These are phyloP conservation scores for Rutilus rutilus DNA, from an alignment of 2,113 vertebrate species.

Conservation along the genomic window DNA sequence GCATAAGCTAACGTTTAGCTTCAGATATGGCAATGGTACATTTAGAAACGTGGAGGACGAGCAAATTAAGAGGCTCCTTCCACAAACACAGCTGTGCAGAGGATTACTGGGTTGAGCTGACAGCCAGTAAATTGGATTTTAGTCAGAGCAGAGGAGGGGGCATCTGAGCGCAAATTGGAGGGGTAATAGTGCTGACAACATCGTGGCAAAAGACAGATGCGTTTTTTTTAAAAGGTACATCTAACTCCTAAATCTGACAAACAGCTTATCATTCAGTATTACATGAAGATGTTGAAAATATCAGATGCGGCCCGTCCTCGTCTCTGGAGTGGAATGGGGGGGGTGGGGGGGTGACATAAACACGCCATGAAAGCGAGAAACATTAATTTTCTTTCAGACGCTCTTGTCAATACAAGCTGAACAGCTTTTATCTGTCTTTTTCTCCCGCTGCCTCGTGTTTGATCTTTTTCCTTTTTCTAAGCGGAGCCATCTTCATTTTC, in stretches of 20 bases:
- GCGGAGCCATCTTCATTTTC: slow-evolving; percentile 45
- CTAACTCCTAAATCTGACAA: slow-evolving; percentile 46
- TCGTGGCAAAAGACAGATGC: slow-evolving; percentile 74
- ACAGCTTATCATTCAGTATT: slow-evolving; percentile 46
- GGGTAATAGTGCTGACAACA: slow-evolving; percentile 76
- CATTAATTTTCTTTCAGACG: slow-evolving; percentile 55
- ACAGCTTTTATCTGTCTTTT: slow-evolving; percentile 56
- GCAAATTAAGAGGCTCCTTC: slow-evolving; percentile 77
- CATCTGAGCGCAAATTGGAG: slow-evolving; percentile 75
- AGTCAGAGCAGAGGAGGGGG: slow-evolving; percentile 73
- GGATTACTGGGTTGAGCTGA: slow-evolving; percentile 82
- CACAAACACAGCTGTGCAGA: slow-evolving; percentile 77
- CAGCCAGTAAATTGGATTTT: slow-evolving; percentile 85
- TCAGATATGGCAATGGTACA: slow-evolving; percentile 43
- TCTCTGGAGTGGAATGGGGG: slow-evolving; percentile 32
- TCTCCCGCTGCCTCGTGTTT: slow-evolving; percentile 35
- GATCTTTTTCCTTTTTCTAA: slow-evolving; percentile 51
- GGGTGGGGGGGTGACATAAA: background rate
- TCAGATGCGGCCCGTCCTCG: slow-evolving; percentile 33
- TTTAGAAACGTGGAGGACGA: slow-evolving; percentile 74
- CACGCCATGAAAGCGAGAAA: slow-evolving; percentile 42
- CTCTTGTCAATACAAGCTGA: slow-evolving; percentile 51
- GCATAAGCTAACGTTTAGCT: slow-evolving; percentile 49
- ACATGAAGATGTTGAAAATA: slow-evolving; percentile 41
- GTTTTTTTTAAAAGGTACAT: slow-evolving; percentile 58